Conservation (phyloP, 2,797 vertebrate genomes). For the Eidolon dupreanum region DNA sequence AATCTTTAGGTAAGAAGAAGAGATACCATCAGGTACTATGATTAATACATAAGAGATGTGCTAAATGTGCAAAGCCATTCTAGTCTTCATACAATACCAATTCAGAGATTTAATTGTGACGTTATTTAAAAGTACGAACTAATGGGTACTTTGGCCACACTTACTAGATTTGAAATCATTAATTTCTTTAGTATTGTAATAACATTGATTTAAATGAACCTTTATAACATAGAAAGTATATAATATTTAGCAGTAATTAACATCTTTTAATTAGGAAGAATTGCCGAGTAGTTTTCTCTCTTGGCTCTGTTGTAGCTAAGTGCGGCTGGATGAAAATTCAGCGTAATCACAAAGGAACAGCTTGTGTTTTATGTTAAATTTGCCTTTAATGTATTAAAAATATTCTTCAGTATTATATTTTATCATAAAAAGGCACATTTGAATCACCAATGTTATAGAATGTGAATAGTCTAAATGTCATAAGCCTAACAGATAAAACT, state of each 20-base stretch:
- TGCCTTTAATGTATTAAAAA: slow-evolving; percentile 86
- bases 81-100: slow-evolving; percentile 24
- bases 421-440: slow-evolving; percentile 78
- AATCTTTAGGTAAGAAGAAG: neutral
- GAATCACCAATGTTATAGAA: slow-evolving; percentile 76
- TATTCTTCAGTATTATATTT: slow-evolving; percentile 83
- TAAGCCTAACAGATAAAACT: slow-evolving; percentile 48
- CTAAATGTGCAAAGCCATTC: slow-evolving; percentile 58
- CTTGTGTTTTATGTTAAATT: slow-evolving; percentile 87
- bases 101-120: slow-evolving; percentile 72
- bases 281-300: slow-evolving; percentile 87
- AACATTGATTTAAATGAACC: slow-evolving; percentile 87
- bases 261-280: slow-evolving; percentile 87
- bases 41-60: slow-evolving; percentile 36
- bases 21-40: slow-evolving; percentile 41
- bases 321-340: slow-evolving; percentile 86
- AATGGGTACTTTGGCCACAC: slow-evolving; percentile 84
- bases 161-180: slow-evolving; percentile 84
- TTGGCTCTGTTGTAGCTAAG: slow-evolving; percentile 86
- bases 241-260: slow-evolving; percentile 88
- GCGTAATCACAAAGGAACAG: slow-evolving; percentile 87
- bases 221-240: slow-evolving; percentile 85
- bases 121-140: slow-evolving; percentile 80
- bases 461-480: slow-evolving; percentile 65
- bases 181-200: slow-evolving; percentile 86